Evolutionary conservation across 2,888 invertebrate species (phyloP), one percentile per base, ranked within the genome.

Genomic region (Napeogenes sylphis): DNA sequence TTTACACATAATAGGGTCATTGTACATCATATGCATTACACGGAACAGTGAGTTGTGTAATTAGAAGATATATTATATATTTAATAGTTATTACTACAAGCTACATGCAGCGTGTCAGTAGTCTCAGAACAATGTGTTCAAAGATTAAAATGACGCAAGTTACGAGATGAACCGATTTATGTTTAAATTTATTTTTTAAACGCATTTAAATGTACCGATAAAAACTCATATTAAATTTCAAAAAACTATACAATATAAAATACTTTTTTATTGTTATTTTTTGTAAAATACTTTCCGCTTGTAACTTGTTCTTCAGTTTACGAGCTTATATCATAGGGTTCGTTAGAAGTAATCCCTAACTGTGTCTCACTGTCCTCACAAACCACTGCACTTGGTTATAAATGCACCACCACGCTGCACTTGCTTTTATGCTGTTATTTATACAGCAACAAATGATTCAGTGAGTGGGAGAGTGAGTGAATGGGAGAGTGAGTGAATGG

Each of bases 281-380:
- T 4, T 30, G 8, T 10, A 12, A 30, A 6, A 30, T 30, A 8
- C 10, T 33, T n/a, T n/a, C 14, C 56, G 62, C 54, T 56, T 63
- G 45, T 66, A 45, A 42, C 58, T 63, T 69, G 62, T 10, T 47
- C 42, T 59, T 47, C 32, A 56, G 59, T 61, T 58, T 55, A 45
- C 53, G 55, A 63, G 66, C 67, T 70, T 65, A 67, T 61, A 57
- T 67, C 64, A 62, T 55, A 61, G 59, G 55, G 66, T 75, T 75
- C 75, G 75, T 75, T 75, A 75, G 69, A 70, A 68, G 58, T 74
- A 75, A 75, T 75, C 74, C 70, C 67, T 68, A 68, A 61, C 47
- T 56, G 61, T 62, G 60, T 55, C 67, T 68, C 60, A 64, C 58
- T 61, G 45, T 38, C 54, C n/a, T 55, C 55, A 47, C 57, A 55